phyloP scores from a whole-genome alignment of 2,888 invertebrate genomes.

The Scaptomyza caliginosa region DNA sequence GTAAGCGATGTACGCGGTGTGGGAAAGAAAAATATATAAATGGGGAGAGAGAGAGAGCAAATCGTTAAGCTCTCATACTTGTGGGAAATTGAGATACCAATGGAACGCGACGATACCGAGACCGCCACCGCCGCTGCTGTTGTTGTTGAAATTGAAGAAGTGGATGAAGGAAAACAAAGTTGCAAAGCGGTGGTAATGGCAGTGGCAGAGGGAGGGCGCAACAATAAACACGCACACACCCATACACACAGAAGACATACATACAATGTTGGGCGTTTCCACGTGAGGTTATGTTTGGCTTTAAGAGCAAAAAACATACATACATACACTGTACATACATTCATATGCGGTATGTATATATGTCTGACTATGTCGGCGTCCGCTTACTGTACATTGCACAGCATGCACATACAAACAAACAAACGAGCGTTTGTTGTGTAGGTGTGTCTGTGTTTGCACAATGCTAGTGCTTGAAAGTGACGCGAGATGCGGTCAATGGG shows the following conservation, averaged over 20 bases:
- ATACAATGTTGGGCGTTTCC: slow-evolving; percentile 79
- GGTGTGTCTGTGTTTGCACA: slow-evolving; percentile 33
- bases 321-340: slow-evolving; percentile 10
- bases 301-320: slow-evolving; percentile 38
- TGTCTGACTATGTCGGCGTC: slow-evolving; percentile 20
- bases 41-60: background rate
- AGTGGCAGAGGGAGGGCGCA: slow-evolving; percentile 28
- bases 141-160: slow-evolving; percentile 51
- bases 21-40: background rate
- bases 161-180: slow-evolving; percentile 67
- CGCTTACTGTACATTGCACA: slow-evolving; percentile 60
- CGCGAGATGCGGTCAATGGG: slow-evolving; percentile 50
- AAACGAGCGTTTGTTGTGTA: slow-evolving; percentile 18
- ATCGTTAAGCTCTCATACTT: slow-evolving; percentile 19
- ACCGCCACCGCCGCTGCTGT: background rate
- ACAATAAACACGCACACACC: slow-evolving; percentile 31
- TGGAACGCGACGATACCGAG: slow-evolving; percentile 21
- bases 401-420: slow-evolving; percentile 28
- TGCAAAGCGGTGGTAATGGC: slow-evolving; percentile 45
- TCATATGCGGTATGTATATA: slow-evolving; percentile 34
- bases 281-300: slow-evolving; percentile 70
- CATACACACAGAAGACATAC: slow-evolving; percentile 12
- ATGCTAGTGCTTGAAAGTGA: slow-evolving; percentile 42
- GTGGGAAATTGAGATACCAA: slow-evolving; percentile 47
- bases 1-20: slow-evolving; percentile 29